These are phyloP conservation scores for Labeo rohita DNA, from an alignment of 2,113 vertebrate genomes.

Conservation along the genomic window DNA sequence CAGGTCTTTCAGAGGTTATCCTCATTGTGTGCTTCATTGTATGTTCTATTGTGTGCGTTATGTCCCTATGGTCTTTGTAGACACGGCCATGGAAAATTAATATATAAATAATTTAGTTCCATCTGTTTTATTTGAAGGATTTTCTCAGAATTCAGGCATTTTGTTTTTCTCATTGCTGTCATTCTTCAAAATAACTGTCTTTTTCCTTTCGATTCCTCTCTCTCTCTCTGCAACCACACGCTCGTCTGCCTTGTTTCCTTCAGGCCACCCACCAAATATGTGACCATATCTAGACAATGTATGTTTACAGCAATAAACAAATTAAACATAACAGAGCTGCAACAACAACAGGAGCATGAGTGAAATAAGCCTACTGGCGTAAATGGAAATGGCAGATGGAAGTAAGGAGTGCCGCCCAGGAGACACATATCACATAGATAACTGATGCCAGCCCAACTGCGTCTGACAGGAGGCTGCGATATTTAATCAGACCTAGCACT, in stretches of 20 bases:
- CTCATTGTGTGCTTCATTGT: not conserved
- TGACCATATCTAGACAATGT: constrained; percentile 43
- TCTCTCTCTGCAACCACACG: not conserved
- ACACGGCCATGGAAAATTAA: not conserved
- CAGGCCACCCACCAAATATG: constrained; percentile 10
- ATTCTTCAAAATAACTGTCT: constrained; percentile 11
- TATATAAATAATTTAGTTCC: not conserved
- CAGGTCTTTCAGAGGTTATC: not conserved
- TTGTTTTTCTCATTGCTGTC: not conserved
- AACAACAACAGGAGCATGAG: constrained; percentile 61
- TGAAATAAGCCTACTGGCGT: constrained; percentile 70
- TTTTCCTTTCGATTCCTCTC: not conserved
- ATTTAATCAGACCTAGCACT: constrained; percentile 78
- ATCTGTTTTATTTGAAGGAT: constrained; percentile 7
- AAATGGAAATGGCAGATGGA: constrained; percentile 73
- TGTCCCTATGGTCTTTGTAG: not conserved
- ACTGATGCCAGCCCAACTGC: constrained; percentile 77
- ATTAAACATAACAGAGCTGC: constrained; percentile 46
- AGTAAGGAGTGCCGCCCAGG: constrained; percentile 68
- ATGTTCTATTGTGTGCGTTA: not conserved
- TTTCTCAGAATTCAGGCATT: not conserved
- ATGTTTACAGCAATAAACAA: constrained; percentile 47
- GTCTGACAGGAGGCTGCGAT: constrained; percentile 77
- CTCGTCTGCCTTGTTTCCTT: not conserved
- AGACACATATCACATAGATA: constrained; percentile 72